Evolutionary conservation across 2,888 invertebrate species (phyloP).

Genomic region (Polylopha cassiicola): DNA sequence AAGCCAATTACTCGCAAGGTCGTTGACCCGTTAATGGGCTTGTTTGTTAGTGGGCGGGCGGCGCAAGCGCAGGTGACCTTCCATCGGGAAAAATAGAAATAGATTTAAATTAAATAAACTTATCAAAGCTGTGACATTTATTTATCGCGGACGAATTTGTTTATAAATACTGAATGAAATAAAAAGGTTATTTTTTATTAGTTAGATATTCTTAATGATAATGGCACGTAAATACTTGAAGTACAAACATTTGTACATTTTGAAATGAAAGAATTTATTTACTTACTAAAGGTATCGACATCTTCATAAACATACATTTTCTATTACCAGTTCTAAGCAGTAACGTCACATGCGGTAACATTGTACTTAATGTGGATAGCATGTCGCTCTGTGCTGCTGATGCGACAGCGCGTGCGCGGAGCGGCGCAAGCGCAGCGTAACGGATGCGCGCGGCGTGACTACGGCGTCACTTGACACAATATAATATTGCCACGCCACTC

Average conservation of each 20-base stretch:
- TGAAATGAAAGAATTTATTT: no score
- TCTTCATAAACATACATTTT: no score
- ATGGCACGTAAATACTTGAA: no score
- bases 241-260: no score
- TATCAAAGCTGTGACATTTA: constrained; percentile 16
- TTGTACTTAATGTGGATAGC: no score
- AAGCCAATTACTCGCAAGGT: constrained; percentile 35
- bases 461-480: constrained; percentile 30
- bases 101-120: constrained; percentile 20
- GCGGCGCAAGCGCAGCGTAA: constrained; percentile 48
- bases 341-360: no score
- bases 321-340: no score
- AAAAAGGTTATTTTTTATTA: no score
- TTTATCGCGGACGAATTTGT: constrained; percentile 7
- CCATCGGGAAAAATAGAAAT: constrained; percentile 48
- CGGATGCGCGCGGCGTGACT: constrained; percentile 41
- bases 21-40: constrained; percentile 44
- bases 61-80: constrained; percentile 55
- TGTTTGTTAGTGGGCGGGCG: constrained; percentile 60
- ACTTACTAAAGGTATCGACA: no score
- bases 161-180: constrained; percentile 3
- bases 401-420: constrained; percentile 21
- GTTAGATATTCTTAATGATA: no score
- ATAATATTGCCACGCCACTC: not conserved
- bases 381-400: no score